phyloP scores from a whole-genome alignment of 2,888 invertebrate genomes.

The Achlya flavicornis region DNA sequence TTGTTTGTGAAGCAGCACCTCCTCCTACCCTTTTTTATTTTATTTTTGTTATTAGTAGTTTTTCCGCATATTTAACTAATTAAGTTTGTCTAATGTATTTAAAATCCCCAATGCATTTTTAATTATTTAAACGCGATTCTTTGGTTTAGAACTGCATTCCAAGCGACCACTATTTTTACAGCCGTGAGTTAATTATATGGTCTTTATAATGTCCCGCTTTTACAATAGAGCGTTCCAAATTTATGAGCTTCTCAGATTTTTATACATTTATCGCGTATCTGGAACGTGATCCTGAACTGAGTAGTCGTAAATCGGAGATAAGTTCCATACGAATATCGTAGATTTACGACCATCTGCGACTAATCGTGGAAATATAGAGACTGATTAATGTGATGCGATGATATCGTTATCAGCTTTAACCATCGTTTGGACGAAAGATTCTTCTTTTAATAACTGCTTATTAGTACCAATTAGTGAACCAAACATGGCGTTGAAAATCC shows the following conservation, averaged over 20 bases:
- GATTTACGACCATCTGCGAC: not conserved
- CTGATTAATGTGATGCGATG: not conserved
- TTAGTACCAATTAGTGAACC: not conserved
- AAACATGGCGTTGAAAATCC: too few relatives aligned
- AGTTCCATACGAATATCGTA: not conserved
- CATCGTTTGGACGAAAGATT: too few relatives aligned
- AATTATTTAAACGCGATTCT: too few relatives aligned
- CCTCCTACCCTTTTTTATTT: too few relatives aligned
- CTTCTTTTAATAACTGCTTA: too few relatives aligned
- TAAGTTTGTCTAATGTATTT: too few relatives aligned
- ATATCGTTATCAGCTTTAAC: not conserved
- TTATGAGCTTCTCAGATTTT: constrained; percentile 6
- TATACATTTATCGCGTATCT: constrained; percentile 1
- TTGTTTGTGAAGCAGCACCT: too few relatives aligned
- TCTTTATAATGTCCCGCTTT: not conserved
- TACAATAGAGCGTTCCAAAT: not conserved
- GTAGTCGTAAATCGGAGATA: not conserved
- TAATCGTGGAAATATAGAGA: not conserved
- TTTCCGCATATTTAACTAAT: too few relatives aligned
- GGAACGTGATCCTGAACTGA: not conserved
- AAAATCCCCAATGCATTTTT: too few relatives aligned
- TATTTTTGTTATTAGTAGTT: too few relatives aligned
- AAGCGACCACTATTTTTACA: not conserved
- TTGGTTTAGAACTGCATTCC: too few relatives aligned
- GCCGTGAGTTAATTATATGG: not conserved